Conservation (phyloP, 1,140 invertebrate species). For the Drosophila busckii region DNA sequence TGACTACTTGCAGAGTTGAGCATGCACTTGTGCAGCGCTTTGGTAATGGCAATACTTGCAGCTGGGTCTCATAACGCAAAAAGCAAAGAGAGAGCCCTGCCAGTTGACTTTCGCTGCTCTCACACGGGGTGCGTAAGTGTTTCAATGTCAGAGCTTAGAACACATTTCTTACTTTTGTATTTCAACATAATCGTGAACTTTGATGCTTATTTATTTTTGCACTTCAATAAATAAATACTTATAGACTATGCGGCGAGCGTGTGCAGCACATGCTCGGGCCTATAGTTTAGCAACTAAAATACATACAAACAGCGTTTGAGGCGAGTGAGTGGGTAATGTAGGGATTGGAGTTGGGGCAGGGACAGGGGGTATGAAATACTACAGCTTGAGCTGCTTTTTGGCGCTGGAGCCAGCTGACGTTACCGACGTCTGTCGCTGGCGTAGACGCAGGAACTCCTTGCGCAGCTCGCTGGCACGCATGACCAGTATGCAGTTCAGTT, state of each 20-base stretch:
- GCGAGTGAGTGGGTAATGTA: constrained; percentile 4
- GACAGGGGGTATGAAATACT: constrained; percentile 42
- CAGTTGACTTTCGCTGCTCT: no score
- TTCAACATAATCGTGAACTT: constrained; percentile 42
- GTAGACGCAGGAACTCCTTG: constrained; percentile 85
- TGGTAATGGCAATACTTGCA: no score
- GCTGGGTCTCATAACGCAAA: no score
- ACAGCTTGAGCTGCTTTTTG: constrained; percentile 73
- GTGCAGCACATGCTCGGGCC: constrained; percentile 63
- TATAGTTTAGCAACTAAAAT: constrained; percentile 72
- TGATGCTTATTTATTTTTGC: constrained; percentile 40
- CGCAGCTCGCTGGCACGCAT: constrained; percentile 87
- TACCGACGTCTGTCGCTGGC: constrained; percentile 83
- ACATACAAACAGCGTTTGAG: constrained; percentile 44
- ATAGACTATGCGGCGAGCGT: constrained; percentile 51
- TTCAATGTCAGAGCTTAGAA: no score
- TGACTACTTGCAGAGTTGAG: no score
- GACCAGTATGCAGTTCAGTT: constrained; percentile 92
- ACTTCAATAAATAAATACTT: constrained; percentile 64
- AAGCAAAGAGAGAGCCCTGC: no score
- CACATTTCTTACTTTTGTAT: no score
- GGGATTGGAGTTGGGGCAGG: constrained; percentile 6
- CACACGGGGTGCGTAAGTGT: no score
- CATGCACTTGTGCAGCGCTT: no score
- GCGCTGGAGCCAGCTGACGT: no score